Percentiles rank a stretch among this genome's conserved stretches.
phyloP scores from a whole-genome alignment of 2,888 invertebrate species.

The Protonemura montana region DNA sequence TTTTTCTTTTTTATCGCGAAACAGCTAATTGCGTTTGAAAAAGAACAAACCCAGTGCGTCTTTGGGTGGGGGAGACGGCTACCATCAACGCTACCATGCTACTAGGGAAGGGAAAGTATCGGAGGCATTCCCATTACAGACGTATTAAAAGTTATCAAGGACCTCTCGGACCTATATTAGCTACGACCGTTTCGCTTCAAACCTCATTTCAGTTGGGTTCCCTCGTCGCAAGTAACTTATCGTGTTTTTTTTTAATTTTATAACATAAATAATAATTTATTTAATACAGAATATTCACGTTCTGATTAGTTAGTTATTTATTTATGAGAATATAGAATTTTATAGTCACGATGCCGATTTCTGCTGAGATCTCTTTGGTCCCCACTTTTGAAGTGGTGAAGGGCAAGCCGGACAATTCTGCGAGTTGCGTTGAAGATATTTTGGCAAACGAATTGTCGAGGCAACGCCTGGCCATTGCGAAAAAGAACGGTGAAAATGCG shows the following conservation, averaged over 20 bases:
- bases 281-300: neutral
- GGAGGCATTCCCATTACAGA: neutral
- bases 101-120: neutral
- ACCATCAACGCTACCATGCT: too few relatives aligned
- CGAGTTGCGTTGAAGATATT: conserved; percentile 36
- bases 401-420: conserved; percentile 34
- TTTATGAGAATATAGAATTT: neutral
- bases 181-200: neutral
- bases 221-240: neutral
- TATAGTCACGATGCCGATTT: conserved; percentile 43
- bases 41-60: neutral
- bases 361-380: conserved; percentile 36
- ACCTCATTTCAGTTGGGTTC: neutral
- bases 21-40: neutral
- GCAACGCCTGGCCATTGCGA: neutral
- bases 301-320: conserved; percentile 8
- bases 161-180: neutral
- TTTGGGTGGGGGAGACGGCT: neutral
- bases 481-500: neutral
- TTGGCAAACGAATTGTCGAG: conserved; percentile 9
- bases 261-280: neutral
- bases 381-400: conserved; percentile 36
- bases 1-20: too few relatives aligned
- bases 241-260: neutral
- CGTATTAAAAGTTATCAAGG: neutral